These are phyloP conservation scores for Corythaixoides concolor DNA, from an alignment of 2,113 vertebrate species.

Conservation along the genomic window DNA sequence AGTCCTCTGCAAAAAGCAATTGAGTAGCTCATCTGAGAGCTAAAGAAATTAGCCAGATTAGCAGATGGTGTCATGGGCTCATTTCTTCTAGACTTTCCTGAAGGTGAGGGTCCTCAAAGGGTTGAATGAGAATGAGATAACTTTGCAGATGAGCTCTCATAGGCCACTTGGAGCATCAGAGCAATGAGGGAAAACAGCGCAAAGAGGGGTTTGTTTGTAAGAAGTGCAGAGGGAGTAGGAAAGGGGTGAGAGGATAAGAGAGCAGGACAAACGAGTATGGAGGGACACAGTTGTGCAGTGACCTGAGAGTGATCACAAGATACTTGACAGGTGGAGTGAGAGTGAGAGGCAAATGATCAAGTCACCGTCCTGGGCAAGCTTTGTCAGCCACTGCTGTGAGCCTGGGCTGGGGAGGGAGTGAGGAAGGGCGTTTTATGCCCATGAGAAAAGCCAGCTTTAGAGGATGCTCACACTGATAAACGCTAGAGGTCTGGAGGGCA, in stretches of 20 bases:
- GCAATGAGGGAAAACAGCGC: background rate
- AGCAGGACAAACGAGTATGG: background rate
- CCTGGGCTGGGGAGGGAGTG: background rate
- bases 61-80: background rate
- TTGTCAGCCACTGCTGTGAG: background rate
- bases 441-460: background rate
- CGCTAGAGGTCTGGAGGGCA: background rate
- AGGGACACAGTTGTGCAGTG: background rate
- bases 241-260: background rate
- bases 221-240: background rate
- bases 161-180: background rate
- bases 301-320: background rate
- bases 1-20: background rate
- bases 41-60: background rate
- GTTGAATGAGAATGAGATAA: background rate
- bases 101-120: background rate
- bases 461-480: background rate
- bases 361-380: background rate
- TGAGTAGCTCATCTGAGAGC: background rate
- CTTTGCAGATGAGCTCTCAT: background rate
- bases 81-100: background rate
- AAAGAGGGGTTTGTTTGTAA: background rate
- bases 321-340: background rate
- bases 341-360: background rate
- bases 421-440: background rate